These are phyloP conservation scores for Ceyx cyanopectus DNA, from an alignment of 2,113 vertebrate species.

Conservation along the genomic window DNA sequence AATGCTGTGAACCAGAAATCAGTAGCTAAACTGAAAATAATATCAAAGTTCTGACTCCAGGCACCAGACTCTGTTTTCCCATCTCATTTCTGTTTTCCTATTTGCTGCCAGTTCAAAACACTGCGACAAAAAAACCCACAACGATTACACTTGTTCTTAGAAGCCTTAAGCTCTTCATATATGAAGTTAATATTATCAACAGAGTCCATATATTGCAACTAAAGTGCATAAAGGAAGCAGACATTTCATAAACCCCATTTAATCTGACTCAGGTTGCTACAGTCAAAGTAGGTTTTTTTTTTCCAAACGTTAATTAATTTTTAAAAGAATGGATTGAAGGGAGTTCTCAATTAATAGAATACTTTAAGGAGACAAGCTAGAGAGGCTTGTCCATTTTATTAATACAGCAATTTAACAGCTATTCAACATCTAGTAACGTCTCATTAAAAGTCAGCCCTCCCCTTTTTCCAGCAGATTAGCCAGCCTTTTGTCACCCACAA, in stretches of 20 bases:
- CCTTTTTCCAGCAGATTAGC: background rate
- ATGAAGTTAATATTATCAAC: background rate
- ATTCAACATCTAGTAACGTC: slow-evolving; percentile 32
- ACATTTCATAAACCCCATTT: background rate
- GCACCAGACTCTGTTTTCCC: background rate
- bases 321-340: slow-evolving; percentile 36
- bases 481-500: slow-evolving; percentile 1
- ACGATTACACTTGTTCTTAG: background rate
- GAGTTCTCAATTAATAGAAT: slow-evolving; percentile 30
- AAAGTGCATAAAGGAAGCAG: background rate
- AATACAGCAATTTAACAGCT: slow-evolving; percentile 15
- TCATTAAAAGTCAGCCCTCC: slow-evolving; percentile 34
- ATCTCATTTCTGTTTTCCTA: background rate
- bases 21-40: background rate
- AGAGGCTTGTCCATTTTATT: slow-evolving; percentile 38
- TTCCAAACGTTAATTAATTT: slow-evolving; percentile 50
- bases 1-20: background rate
- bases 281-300: slow-evolving; percentile 10
- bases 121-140: background rate
- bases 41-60: background rate
- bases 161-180: background rate
- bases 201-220: background rate
- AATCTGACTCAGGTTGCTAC: background rate
- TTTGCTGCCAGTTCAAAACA: background rate
- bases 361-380: slow-evolving; percentile 14